Evolutionary conservation across 2,797 vertebrate genomes (phyloP).

Genomic region (Crocodylus rhombifer): DNA sequence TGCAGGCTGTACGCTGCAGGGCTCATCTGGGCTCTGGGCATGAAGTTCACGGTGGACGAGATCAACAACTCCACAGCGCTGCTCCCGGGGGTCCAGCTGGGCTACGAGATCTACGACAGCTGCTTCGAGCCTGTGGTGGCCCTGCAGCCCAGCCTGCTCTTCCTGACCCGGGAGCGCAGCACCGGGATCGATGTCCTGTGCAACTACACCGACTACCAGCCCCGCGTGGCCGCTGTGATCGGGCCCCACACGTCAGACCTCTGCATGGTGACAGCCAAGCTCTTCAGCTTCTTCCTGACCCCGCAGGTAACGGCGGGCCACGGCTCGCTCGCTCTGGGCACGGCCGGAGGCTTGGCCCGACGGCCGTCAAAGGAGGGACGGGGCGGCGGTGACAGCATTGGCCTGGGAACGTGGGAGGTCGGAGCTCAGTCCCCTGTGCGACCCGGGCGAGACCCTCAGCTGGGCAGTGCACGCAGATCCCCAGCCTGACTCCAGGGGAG

Average conservation of each 20-base stretch:
- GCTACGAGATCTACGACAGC: slow-evolving; percentile 74
- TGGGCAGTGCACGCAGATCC: too few relatives aligned
- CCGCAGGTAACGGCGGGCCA: slow-evolving; percentile 86
- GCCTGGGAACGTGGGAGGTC: fast-evolving
- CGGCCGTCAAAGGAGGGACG: fast-evolving
- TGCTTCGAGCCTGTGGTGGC: slow-evolving; percentile 67
- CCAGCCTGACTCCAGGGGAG: too few relatives aligned
- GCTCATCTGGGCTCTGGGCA: too few relatives aligned
- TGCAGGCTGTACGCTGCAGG: neutral
- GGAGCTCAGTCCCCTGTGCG: neutral
- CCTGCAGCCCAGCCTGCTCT: slow-evolving; percentile 73
- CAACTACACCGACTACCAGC: slow-evolving; percentile 86
- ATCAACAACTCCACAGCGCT: slow-evolving; percentile 78
- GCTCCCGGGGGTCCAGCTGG: slow-evolving; percentile 76
- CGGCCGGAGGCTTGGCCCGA: neutral
- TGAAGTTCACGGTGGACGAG: slow-evolving; percentile 77
- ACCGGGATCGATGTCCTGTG: neutral
- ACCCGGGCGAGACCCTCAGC: neutral
- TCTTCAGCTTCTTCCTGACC: slow-evolving; percentile 90
- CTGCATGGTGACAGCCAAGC: slow-evolving; percentile 83
- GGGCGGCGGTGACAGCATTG: neutral
- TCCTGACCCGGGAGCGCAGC: slow-evolving; percentile 51
- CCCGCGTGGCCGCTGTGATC: slow-evolving; percentile 86
- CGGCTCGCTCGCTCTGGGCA: neutral
- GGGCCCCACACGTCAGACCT: slow-evolving; percentile 87